A percentile compares a stretch with the other conserved stretches of the same genome.
Conservation (phyloP, 2,113 vertebrate genomes). For the Illadopsis cleaveri region DNA sequence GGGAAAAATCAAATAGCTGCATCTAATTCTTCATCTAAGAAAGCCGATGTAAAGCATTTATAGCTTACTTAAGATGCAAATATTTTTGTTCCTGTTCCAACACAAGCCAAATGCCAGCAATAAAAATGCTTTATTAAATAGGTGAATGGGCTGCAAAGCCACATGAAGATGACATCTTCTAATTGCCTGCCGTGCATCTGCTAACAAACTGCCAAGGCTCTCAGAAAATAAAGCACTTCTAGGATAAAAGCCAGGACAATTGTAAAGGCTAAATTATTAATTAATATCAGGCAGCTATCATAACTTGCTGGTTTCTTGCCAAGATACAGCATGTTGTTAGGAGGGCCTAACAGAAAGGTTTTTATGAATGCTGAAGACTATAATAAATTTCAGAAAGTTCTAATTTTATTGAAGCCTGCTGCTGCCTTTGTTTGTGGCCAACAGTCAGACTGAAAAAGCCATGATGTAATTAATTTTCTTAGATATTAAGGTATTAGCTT, state of each 20-base stretch:
- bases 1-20: background rate
- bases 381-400: constrained; percentile 21
- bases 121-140: constrained; percentile 46
- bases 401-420: constrained; percentile 12
- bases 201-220: constrained; percentile 38
- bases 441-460: background rate
- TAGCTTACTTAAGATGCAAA: background rate
- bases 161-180: background rate
- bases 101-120: background rate
- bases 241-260: constrained; percentile 43
- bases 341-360: background rate
- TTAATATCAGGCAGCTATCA: constrained; percentile 51
- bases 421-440: background rate
- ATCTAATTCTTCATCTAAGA: background rate
- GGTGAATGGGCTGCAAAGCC: background rate
- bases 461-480: background rate
- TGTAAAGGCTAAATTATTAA: constrained; percentile 65
- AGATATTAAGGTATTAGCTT: background rate
- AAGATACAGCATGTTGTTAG: background rate
- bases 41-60: background rate
- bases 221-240: background rate
- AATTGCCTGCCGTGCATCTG: constrained; percentile 34
- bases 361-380: background rate
- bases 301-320: constrained; percentile 44
- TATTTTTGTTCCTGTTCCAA: constrained; percentile 4